phyloP scores from a whole-genome alignment of 2,797 vertebrate genomes.

The Muraenolepis orangiensis region DNA sequence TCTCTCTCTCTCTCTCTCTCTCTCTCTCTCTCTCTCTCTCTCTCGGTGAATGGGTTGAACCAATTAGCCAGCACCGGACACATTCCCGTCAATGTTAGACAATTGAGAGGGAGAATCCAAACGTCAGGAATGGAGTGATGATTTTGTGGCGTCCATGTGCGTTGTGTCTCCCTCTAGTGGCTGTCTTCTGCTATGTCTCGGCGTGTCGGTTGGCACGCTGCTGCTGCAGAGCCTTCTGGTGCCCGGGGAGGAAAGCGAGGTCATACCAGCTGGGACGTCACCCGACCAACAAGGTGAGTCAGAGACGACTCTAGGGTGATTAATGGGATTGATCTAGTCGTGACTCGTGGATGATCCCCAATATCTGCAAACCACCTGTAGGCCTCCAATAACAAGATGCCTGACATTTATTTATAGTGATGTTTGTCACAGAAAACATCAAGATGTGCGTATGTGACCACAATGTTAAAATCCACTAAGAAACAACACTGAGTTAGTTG shows the following conservation, averaged over 20 bases:
- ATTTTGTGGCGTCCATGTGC: background rate
- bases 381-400: no score
- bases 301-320: no score
- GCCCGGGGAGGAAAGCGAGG: conserved; percentile 60
- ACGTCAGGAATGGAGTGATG: background rate
- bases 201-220: conserved; percentile 60
- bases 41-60: no score
- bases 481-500: background rate
- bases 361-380: background rate
- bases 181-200: conserved; percentile 67
- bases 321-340: no score
- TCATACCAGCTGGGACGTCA: background rate
- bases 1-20: conserved; percentile 28
- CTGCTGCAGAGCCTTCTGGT: conserved; percentile 69
- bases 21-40: conserved; percentile 8
- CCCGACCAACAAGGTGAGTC: background rate
- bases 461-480: background rate
- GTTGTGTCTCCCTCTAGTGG: conserved; percentile 62
- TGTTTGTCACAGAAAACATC: background rate
- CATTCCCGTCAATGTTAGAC: no score
- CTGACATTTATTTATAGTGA: background rate
- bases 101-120: background rate
- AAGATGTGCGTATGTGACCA: background rate
- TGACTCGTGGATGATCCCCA: background rate
- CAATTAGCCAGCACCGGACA: no score